Percentiles rank a stretch among this genome's conserved stretches.
Conservation (phyloP, 2,113 vertebrate species). For the Paralichthys olivaceus region DNA sequence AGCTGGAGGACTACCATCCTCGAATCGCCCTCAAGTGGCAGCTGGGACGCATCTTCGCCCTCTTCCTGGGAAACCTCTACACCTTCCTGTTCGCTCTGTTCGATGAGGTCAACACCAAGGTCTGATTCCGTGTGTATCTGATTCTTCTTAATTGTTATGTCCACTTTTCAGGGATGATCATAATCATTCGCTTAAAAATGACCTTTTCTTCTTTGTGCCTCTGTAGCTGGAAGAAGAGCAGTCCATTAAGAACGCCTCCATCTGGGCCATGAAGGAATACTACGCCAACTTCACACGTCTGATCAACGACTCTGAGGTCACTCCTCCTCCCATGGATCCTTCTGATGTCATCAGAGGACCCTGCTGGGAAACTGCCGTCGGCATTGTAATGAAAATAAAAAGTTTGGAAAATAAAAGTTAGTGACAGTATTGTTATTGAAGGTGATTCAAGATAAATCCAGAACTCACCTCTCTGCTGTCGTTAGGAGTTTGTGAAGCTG, state of each 20-base stretch:
- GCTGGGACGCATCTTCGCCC: constrained; percentile 95
- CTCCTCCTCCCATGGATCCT: constrained; percentile 86
- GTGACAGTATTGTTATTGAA: no score
- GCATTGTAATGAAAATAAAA: constrained; percentile 85
- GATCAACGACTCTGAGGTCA: constrained; percentile 73
- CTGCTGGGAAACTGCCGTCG: constrained; percentile 98
- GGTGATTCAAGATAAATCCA: no score
- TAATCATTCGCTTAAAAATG: no score
- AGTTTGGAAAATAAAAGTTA: neutral
- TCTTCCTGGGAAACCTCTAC: constrained; percentile 97
- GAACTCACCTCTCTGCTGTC: neutral
- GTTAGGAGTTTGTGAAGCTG: constrained; percentile 94
- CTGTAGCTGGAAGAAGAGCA: constrained; percentile 89
- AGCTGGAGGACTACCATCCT: constrained; percentile 96
- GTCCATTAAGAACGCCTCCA: constrained; percentile 87
- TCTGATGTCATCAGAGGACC: constrained; percentile 94
- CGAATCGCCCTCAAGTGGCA: constrained; percentile 98
- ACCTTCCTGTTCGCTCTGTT: constrained; percentile 96
- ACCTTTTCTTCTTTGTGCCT: constrained; percentile 6
- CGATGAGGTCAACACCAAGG: constrained; percentile 96
- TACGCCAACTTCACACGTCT: constrained; percentile 83
- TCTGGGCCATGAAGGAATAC: constrained; percentile 88
- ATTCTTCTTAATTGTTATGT: no score
- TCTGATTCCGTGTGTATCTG: constrained; percentile 53
- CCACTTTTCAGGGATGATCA: neutral